Evolutionary conservation across 35 echinoderm and acorn worm genomes (phyloP).

Genomic region (Ptychodera flava): DNA sequence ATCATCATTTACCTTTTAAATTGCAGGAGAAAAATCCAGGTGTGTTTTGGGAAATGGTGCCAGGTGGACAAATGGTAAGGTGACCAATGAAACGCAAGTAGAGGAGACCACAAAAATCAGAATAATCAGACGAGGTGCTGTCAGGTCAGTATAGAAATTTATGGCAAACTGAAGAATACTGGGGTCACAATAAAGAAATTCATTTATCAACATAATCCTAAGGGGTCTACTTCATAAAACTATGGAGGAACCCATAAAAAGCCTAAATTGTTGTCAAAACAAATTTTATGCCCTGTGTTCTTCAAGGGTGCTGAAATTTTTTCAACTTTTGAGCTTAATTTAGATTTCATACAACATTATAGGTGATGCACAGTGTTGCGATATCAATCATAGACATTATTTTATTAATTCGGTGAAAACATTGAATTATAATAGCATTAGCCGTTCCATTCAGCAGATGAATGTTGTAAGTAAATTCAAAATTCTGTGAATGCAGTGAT

Average conservation of each 20-base stretch:
- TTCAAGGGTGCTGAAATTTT: neutral
- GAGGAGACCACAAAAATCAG: slow-evolving; percentile 41
- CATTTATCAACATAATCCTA: neutral
- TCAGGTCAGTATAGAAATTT: slow-evolving; percentile 36
- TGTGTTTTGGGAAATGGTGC: slow-evolving; percentile 47
- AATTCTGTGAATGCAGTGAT: no score
- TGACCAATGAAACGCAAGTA: slow-evolving; percentile 35
- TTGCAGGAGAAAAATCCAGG: slow-evolving; percentile 59
- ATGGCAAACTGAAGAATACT: neutral
- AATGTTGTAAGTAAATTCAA: no score
- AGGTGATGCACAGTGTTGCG: no score
- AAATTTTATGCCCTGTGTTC: neutral
- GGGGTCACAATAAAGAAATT: neutral
- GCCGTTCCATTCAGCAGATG: no score
- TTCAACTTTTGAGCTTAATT: neutral
- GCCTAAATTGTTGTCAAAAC: neutral
- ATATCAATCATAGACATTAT: no score
- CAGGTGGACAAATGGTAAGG: slow-evolving; percentile 38
- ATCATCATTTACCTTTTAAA: no score
- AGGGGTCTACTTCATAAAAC: neutral
- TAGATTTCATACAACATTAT: no score
- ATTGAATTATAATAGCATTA: no score
- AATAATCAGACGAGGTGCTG: slow-evolving; percentile 52
- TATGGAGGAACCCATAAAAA: neutral
- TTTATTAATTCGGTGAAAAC: no score